Evolutionary conservation across 1,140 invertebrate genomes (phyloP).

Genomic region (Myzus persicae): DNA sequence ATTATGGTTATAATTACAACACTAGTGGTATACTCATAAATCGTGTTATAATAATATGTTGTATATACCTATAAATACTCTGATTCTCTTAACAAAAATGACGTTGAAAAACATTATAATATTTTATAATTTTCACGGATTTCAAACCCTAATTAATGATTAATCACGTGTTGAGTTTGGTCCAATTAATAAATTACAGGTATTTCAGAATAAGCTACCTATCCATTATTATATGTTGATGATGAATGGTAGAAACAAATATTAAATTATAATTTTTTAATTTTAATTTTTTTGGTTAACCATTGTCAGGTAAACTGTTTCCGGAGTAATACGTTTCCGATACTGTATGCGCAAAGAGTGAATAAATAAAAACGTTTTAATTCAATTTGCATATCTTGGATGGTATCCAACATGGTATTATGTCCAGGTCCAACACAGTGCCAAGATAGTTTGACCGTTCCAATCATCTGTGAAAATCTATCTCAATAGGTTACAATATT

Average conservation of each 20-base stretch:
- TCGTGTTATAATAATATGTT: background rate
- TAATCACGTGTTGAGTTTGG: background rate
- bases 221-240: constrained; percentile 1
- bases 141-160: background rate
- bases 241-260: background rate
- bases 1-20: background rate
- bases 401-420: background rate
- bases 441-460: constrained; percentile 49
- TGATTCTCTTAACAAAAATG: background rate
- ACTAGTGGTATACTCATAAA: background rate
- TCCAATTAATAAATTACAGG: constrained; percentile 33
- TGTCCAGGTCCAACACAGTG: background rate
- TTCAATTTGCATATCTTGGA: constrained; percentile 52
- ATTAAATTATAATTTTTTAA: background rate
- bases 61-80: background rate
- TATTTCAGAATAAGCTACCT: background rate
- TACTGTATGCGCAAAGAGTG: background rate
- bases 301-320: background rate
- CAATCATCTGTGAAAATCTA: constrained; percentile 49
- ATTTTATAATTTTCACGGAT: background rate
- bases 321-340: background rate
- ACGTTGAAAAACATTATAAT: background rate
- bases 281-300: background rate
- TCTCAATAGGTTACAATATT: constrained; percentile 33
- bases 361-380: constrained; percentile 18